These are phyloP conservation scores for Perizoma flavofasciatum DNA, from an alignment of 2,888 invertebrate species.

Conservation along the genomic window DNA sequence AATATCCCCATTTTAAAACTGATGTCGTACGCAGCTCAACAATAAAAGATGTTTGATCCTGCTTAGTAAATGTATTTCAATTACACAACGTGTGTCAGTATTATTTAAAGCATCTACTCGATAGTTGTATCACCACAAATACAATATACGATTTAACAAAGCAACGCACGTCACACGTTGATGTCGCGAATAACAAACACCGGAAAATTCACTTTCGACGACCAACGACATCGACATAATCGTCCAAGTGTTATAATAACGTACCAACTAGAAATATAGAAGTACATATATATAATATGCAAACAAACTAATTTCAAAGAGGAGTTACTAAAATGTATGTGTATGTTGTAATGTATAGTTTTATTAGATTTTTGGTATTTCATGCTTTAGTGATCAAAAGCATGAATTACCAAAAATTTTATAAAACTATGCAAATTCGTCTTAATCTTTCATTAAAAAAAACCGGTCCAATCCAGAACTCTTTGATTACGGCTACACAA, in stretches of 20 bases:
- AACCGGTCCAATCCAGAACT: constrained; percentile 34
- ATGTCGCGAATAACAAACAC: constrained; percentile 72
- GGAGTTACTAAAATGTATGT: too few species aligned
- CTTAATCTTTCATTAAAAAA: constrained; percentile 4
- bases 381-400: too few species aligned
- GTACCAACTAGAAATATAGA: background rate
- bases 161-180: constrained; percentile 59
- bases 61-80: constrained; percentile 37
- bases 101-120: constrained; percentile 34
- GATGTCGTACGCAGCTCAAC: constrained; percentile 21
- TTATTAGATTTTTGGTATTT: too few species aligned
- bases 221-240: constrained; percentile 53
- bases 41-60: constrained; percentile 29
- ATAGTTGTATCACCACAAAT: constrained; percentile 38
- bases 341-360: too few species aligned
- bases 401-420: too few species aligned
- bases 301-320: constrained; percentile 31
- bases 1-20: constrained; percentile 27
- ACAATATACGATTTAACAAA: constrained; percentile 51
- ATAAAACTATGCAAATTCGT: background rate
- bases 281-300: constrained; percentile 25
- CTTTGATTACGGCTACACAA: constrained; percentile 50
- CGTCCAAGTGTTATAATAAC: background rate
- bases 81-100: constrained; percentile 46
- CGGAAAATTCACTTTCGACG: constrained; percentile 79